A percentile compares a stretch with the other conserved stretches of the same genome.
Evolutionary conservation across 2,888 invertebrate genomes (phyloP).

Genomic region (Elegia similella): DNA sequence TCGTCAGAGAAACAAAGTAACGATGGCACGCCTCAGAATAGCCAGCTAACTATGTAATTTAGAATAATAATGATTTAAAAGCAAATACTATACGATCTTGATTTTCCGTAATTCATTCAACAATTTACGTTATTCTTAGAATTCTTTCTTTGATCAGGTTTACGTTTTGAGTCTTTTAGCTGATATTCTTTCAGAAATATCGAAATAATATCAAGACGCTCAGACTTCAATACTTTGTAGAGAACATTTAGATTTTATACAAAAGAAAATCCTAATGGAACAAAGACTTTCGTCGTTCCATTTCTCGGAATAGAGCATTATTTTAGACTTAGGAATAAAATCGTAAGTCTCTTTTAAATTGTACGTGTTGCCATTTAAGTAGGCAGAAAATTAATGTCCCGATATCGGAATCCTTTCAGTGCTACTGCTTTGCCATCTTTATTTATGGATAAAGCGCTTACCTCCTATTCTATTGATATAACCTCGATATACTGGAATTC

Average conservation of each 20-base stretch:
- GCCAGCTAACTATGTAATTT: too few species aligned
- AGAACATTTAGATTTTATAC: neutral
- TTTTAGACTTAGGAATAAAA: constrained; percentile 9
- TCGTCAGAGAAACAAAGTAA: too few species aligned
- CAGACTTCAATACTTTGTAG: neutral
- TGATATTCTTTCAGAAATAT: neutral
- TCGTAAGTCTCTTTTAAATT: constrained; percentile 28
- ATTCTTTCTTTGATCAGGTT: neutral
- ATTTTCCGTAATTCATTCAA: too few species aligned
- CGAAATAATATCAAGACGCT: neutral
- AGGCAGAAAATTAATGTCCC: constrained; percentile 66
- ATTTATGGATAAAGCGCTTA: constrained; percentile 48
- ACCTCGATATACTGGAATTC: neutral
- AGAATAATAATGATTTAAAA: too few species aligned
- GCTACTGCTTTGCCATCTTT: constrained; percentile 46
- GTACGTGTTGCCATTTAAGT: constrained; percentile 45
- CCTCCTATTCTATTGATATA: constrained; percentile 21
- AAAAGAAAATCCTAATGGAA: neutral
- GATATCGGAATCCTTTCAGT: constrained; percentile 57
- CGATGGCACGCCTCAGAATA: too few species aligned
- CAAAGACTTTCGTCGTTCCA: neutral
- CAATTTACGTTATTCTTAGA: too few species aligned
- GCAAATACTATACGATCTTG: too few species aligned
- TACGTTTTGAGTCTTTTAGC: neutral
- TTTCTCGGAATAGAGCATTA: neutral